These are phyloP conservation scores for Acanthurus leucopareius DNA, from an alignment of 2,797 vertebrate genomes.

Conservation along the genomic window DNA sequence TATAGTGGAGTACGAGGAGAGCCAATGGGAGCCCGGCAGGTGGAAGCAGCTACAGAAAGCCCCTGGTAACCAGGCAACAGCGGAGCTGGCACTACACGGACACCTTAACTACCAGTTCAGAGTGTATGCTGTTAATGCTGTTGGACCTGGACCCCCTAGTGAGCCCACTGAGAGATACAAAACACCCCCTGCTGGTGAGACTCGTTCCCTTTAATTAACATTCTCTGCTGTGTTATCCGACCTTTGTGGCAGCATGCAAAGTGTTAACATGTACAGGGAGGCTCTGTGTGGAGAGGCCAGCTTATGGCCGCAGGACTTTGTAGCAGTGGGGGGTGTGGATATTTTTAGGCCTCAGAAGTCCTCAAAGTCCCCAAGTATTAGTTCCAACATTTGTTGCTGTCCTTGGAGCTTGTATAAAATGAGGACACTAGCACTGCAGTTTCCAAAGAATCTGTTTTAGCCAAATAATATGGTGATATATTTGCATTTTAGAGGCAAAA, in stretches of 20 bases:
- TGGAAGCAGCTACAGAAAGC: constrained; percentile 89
- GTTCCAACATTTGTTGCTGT: constrained; percentile 18
- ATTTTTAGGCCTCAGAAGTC: constrained; percentile 18
- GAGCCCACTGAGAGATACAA: constrained; percentile 86
- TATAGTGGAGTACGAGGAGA: constrained; percentile 92
- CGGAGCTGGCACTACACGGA: constrained; percentile 84
- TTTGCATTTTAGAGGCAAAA: constrained; percentile 12
- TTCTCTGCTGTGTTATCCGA: constrained; percentile 32
- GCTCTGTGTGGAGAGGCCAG: constrained; percentile 6
- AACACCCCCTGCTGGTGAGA: constrained; percentile 90
- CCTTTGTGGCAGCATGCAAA: constrained; percentile 24
- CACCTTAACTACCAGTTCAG: constrained; percentile 93
- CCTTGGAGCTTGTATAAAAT: constrained; percentile 21
- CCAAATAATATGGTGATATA: not conserved
- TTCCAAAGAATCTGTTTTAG: not conserved
- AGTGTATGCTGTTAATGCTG: constrained; percentile 88
- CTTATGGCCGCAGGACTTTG: constrained; percentile 7
- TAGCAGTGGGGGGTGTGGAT: constrained; percentile 25
- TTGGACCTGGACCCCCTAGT: constrained; percentile 91
- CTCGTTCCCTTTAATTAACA: constrained; percentile 45
- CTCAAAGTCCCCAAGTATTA: constrained; percentile 20
- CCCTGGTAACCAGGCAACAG: constrained; percentile 85
- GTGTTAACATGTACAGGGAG: constrained; percentile 23
- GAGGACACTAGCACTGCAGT: not conserved
- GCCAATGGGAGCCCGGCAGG: constrained; percentile 86